phyloP scores from a whole-genome alignment of 2,888 invertebrate species.

The Volucella bombylans region DNA sequence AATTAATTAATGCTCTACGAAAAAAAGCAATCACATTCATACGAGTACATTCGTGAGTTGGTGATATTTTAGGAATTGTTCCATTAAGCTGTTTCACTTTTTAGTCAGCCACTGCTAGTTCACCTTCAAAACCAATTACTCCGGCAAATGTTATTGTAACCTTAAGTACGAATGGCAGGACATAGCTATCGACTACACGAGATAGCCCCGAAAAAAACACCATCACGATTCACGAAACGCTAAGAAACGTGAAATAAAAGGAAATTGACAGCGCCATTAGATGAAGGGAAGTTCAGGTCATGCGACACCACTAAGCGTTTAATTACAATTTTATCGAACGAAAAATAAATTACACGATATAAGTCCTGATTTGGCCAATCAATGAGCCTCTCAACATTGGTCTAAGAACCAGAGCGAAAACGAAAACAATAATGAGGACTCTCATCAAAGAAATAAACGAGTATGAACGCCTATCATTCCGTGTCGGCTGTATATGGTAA shows the following conservation, averaged over 20 bases:
- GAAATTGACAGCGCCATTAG: conserved; percentile 32
- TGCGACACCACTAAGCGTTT: conserved; percentile 39
- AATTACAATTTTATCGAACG: conserved; percentile 57
- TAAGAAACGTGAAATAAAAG: background rate
- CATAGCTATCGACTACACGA: conserved; percentile 31
- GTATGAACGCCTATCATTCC: background rate
- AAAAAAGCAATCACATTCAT: background rate
- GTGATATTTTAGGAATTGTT: conserved; percentile 13
- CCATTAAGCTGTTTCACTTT: conserved; percentile 33
- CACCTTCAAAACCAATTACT: conserved; percentile 14
- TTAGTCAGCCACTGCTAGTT: background rate
- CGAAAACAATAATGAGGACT: no score
- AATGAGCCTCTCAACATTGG: conserved; percentile 27
- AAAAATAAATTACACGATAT: conserved; percentile 40
- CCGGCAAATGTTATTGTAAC: no score
- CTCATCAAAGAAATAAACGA: background rate
- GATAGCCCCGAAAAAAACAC: background rate
- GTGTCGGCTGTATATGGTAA: conserved; percentile 5
- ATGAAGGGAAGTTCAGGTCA: conserved; percentile 23
- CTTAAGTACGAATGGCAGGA: conserved; percentile 2
- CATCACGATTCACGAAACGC: background rate
- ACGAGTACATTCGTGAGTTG: conserved; percentile 38
- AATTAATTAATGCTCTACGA: conserved; percentile 38
- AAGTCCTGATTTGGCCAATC: conserved; percentile 18
- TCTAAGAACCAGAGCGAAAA: background rate